Conservation (phyloP, 2,797 vertebrate species). For the Lophura swinhoii region DNA sequence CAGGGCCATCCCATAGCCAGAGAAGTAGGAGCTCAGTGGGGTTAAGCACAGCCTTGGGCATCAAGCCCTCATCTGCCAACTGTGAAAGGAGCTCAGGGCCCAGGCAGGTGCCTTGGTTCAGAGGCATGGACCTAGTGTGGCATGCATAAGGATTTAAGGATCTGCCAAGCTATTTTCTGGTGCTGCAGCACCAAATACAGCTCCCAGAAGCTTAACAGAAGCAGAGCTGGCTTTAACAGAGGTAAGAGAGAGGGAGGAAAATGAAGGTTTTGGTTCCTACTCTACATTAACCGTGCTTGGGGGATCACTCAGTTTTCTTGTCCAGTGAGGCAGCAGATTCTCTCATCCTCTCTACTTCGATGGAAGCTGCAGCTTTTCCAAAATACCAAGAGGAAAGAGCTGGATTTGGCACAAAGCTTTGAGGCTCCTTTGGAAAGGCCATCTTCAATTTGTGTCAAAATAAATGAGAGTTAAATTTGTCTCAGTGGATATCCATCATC, state of each 20-base stretch:
- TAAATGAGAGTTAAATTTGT: not conserved
- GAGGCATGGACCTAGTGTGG: fast-evolving
- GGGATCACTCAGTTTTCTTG: not conserved
- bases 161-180: not conserved
- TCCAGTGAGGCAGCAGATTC: not conserved
- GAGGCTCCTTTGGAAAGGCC: not conserved
- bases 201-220: not conserved
- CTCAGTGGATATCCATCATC: not conserved
- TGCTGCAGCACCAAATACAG: not conserved
- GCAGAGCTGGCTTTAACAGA: not conserved
- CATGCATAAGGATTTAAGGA: not conserved
- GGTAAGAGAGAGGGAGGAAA: not conserved
- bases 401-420: not conserved
- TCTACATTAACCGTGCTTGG: not conserved
- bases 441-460: not conserved
- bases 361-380: not conserved
- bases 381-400: not conserved
- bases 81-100: not conserved
- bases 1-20: not conserved
- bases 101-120: not conserved
- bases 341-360: not conserved
- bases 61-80: not conserved
- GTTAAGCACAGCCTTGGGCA: not conserved
- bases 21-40: not conserved
- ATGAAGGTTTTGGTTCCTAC: not conserved